Evolutionary conservation across 1,140 invertebrate genomes (phyloP), one percentile per base, ranked within the genome.

Genomic region (Lepidostoma basale): DNA sequence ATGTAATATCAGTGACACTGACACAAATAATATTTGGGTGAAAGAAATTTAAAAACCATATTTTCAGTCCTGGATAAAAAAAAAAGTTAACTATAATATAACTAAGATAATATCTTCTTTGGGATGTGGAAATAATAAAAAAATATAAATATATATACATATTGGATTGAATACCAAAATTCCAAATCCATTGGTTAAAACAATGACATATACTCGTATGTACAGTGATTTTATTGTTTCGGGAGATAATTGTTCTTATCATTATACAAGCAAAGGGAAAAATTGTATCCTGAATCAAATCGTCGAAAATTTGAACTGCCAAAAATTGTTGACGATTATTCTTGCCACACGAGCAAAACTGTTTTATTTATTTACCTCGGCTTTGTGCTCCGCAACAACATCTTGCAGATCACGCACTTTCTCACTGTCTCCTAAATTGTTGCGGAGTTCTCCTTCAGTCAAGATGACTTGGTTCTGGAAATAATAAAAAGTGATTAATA

Each of bases 381-480:
- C 92, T 83, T 94, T 92, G 23, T 94, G 82, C 79, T 95, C 92
- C 42, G 88, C 91, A 66, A 96, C 88, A 80, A 90, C 90, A 81
- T 95, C 93, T 79, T 94, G 92, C 26, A 95, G 83, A 74, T 95
- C 93, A 65, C 92, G 85, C 39, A 92, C 90, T 75, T 89, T 86
- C 71, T 92, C 91, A 73, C 88, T 91, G 74, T 92, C 90, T 67
- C 89, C 89, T 54, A 90, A 79, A 77, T 90, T 90, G 69, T 88
- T 89, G 68, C 90, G 84, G 62, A 96, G 81, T 79, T 94, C 92
- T 42, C 92, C 91, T 79, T 94, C 92, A 20, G 92, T 89, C 14
- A 92, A 79, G 83, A 95, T 89, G 81, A 95, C 93, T 79, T 94
- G 91, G 79, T 93, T 95, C 93, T 95, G 75, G 20, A 80, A 78